Evolutionary conservation across 2,888 invertebrate genomes (phyloP).

Genomic region (Caenorhabditis zanzibari): DNA sequence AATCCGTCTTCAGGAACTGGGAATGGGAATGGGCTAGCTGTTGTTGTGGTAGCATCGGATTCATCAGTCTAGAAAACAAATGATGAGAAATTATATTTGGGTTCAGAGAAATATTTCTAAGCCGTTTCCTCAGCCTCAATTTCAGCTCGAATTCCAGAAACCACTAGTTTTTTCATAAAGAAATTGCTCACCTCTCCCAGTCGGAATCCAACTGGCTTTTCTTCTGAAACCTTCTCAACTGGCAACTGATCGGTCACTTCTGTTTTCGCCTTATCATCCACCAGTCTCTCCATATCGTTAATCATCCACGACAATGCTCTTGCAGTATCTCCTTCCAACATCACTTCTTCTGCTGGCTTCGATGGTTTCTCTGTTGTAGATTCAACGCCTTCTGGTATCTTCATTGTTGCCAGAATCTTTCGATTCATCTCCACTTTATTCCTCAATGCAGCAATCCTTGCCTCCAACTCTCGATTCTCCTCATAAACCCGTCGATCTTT

Average conservation of each 20-base stretch:
- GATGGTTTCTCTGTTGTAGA: constrained; percentile 10
- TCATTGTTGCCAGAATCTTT: constrained; percentile 49
- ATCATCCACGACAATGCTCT: constrained; percentile 80
- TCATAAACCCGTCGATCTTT: constrained; percentile 58
- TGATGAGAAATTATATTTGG: not conserved
- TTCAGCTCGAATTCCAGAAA: too few relatives aligned
- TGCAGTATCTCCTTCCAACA: constrained; percentile 77
- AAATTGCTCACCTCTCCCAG: constrained; percentile 42
- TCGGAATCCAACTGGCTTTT: constrained; percentile 44
- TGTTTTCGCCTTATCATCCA: constrained; percentile 54
- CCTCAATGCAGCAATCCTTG: constrained; percentile 53
- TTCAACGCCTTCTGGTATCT: constrained; percentile 37
- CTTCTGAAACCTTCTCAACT: constrained; percentile 54
- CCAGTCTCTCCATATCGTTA: constrained; percentile 78
- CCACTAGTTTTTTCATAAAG: too few relatives aligned
- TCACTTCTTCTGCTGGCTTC: constrained; percentile 16
- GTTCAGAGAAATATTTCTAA: not conserved
- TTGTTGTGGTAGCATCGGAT: constrained; percentile 43
- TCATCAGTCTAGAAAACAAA: constrained; percentile 8
- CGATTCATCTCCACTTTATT: constrained; percentile 61
- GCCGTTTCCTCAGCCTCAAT: too few relatives aligned
- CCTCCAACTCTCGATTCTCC: constrained; percentile 64
- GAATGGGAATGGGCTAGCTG: constrained; percentile 62
- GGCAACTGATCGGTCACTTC: constrained; percentile 48
- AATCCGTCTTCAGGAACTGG: constrained; percentile 64